phyloP scores from a whole-genome alignment of 2,113 vertebrate genomes.

The Enhydra lutris region DNA sequence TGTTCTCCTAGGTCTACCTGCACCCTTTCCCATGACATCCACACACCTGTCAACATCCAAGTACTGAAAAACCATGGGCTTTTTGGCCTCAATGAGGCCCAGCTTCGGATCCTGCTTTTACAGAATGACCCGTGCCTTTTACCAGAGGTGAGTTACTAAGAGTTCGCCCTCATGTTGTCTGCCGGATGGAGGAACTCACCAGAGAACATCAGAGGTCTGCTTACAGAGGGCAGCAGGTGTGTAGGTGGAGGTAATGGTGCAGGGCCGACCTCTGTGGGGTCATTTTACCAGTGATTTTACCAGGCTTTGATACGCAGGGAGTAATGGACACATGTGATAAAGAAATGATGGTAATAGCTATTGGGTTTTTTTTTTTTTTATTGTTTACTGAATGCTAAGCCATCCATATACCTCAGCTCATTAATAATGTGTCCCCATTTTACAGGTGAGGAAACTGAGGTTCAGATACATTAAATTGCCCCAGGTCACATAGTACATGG shows the following conservation, averaged over 20 bases:
- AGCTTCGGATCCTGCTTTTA: slow-evolving; percentile 83
- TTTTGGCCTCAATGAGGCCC: slow-evolving; percentile 79
- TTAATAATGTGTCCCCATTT: background rate
- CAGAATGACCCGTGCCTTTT: slow-evolving; percentile 84
- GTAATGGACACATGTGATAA: background rate
- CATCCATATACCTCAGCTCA: background rate
- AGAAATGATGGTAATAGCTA: background rate
- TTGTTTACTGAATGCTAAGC: background rate
- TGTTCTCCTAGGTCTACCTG: slow-evolving; percentile 78
- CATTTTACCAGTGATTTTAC: background rate
- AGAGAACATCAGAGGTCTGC: background rate
- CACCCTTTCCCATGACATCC: slow-evolving; percentile 79
- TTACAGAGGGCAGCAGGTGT: background rate
- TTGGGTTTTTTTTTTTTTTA: background rate
- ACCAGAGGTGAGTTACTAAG: slow-evolving; percentile 82
- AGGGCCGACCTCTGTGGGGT: background rate
- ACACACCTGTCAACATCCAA: slow-evolving; percentile 75
- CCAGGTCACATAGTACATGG: background rate
- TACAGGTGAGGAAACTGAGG: background rate
- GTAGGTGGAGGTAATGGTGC: background rate
- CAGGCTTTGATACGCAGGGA: background rate
- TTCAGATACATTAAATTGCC: background rate
- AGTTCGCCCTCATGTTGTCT: background rate
- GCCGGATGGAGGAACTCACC: background rate
- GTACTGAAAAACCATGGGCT: slow-evolving; percentile 78